These are phyloP conservation scores for Diprion similis DNA, from an alignment of 1,140 invertebrate species.

Conservation along the genomic window DNA sequence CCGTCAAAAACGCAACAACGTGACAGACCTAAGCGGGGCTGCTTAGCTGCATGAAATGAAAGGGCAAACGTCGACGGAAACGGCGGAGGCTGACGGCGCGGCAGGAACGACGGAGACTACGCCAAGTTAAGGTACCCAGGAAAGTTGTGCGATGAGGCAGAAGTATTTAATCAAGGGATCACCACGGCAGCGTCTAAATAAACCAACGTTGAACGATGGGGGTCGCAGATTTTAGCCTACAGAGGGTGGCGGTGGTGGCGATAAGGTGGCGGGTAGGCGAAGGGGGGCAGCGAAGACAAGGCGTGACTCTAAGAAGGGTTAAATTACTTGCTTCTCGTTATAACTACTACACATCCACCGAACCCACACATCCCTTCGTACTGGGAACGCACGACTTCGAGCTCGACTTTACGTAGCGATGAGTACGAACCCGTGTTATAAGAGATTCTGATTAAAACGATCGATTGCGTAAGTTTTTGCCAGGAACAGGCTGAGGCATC, in stretches of 20 bases:
- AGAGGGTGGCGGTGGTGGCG: slow-evolving; percentile 31
- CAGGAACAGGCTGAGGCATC: too few species aligned
- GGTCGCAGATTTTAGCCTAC: slow-evolving; percentile 40
- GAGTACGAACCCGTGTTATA: neutral
- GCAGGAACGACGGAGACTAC: neutral
- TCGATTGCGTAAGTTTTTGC: too few species aligned
- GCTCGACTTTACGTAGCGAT: slow-evolving; percentile 1
- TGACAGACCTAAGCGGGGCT: slow-evolving; percentile 4
- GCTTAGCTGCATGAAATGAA: neutral
- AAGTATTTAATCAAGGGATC: slow-evolving; percentile 54
- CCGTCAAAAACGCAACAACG: neutral
- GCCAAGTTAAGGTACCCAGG: slow-evolving; percentile 5
- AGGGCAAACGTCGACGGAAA: neutral
- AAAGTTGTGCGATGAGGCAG: slow-evolving; percentile 26
- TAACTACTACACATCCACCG: slow-evolving; percentile 36
- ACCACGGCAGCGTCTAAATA: slow-evolving; percentile 44
- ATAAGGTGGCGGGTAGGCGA: slow-evolving; percentile 37
- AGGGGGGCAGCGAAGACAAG: slow-evolving; percentile 37
- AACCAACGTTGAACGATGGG: slow-evolving; percentile 48
- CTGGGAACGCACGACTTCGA: neutral
- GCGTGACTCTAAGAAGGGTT: slow-evolving; percentile 48
- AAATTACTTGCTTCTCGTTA: slow-evolving; percentile 48
- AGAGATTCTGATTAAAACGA: too few species aligned
- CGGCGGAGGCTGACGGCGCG: neutral
- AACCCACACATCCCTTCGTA: neutral